A percentile compares a stretch with the other conserved stretches of the same genome.
Evolutionary conservation across 2,888 invertebrate genomes (phyloP).

Genomic region (Chelonus formosanus): DNA sequence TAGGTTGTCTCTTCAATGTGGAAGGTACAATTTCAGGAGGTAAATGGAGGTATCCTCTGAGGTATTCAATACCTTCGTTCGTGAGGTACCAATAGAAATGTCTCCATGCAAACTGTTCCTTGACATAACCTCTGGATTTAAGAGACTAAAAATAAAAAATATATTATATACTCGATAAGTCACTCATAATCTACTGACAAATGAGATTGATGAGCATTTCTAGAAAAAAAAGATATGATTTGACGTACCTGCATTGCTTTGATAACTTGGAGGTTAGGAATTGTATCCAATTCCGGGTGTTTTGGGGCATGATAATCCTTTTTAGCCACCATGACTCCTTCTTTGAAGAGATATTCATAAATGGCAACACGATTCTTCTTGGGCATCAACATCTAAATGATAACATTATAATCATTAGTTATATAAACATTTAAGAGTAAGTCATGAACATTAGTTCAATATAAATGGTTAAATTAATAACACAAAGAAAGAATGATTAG

Average conservation of each 20-base stretch:
- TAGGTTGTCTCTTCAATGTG: conserved; percentile 90
- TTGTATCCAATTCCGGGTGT: conserved; percentile 93
- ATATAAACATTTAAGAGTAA: not conserved
- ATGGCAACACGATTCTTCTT: conserved; percentile 96
- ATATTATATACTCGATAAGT: not conserved
- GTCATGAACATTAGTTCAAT: not conserved
- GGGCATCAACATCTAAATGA: conserved; percentile 95
- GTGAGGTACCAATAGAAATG: conserved; percentile 99
- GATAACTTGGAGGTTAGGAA: conserved; percentile 98
- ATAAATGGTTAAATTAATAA: too few species aligned
- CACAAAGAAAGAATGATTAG: too few species aligned
- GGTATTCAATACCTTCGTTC: conserved; percentile 97
- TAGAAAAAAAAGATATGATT: not conserved
- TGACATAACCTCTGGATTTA: conserved; percentile 96
- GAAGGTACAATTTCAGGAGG: conserved; percentile 99
- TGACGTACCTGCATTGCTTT: conserved; percentile 86
- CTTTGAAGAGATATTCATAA: conserved; percentile 97
- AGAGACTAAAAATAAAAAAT: conserved; percentile 71
- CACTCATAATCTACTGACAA: not conserved
- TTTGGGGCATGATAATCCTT: conserved; percentile 98
- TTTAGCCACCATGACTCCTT: conserved; percentile 99
- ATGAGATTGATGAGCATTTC: too few species aligned
- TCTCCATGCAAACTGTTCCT: conserved; percentile 99
- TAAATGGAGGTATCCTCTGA: conserved; percentile 93
- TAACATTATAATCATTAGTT: conserved; percentile 8